Evolutionary conservation across 2,888 invertebrate species (phyloP).

Genomic region (Papilio gigon): DNA sequence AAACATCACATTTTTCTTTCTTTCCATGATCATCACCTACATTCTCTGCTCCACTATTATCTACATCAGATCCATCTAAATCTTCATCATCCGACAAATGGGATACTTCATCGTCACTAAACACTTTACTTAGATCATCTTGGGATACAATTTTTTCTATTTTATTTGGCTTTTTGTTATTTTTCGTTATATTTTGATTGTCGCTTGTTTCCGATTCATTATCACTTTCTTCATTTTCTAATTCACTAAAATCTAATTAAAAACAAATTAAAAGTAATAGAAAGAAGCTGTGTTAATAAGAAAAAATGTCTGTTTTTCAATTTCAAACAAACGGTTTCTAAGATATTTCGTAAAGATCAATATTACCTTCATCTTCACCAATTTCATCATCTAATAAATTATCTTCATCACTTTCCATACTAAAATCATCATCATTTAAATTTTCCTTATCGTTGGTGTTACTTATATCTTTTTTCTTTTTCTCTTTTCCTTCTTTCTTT

Average conservation of each 20-base stretch:
- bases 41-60: slow-evolving; percentile 50
- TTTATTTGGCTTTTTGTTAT: slow-evolving; percentile 36
- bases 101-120: slow-evolving; percentile 78
- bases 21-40: slow-evolving; percentile 44
- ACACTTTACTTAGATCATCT: slow-evolving; percentile 65
- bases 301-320: too few relatives aligned
- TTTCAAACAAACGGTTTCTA: too few relatives aligned
- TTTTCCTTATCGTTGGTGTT: slow-evolving; percentile 35
- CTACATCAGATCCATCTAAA: slow-evolving; percentile 51
- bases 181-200: slow-evolving; percentile 45
- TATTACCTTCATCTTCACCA: slow-evolving; percentile 47
- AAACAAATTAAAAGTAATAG: too few relatives aligned
- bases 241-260: slow-evolving; percentile 41
- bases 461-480: slow-evolving; percentile 42
- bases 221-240: slow-evolving; percentile 36
- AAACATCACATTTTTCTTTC: slow-evolving; percentile 70
- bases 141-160: slow-evolving; percentile 60
- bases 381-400: slow-evolving; percentile 47
- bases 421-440: slow-evolving; percentile 38
- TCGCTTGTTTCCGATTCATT: slow-evolving; percentile 44
- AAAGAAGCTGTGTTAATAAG: too few relatives aligned
- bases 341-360: too few relatives aligned
- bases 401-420: slow-evolving; percentile 42
- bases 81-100: slow-evolving; percentile 67
- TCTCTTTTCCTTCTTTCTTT: slow-evolving; percentile 47